Conservation (phyloP, 2,888 invertebrate species). For the Panzeria rudis region DNA sequence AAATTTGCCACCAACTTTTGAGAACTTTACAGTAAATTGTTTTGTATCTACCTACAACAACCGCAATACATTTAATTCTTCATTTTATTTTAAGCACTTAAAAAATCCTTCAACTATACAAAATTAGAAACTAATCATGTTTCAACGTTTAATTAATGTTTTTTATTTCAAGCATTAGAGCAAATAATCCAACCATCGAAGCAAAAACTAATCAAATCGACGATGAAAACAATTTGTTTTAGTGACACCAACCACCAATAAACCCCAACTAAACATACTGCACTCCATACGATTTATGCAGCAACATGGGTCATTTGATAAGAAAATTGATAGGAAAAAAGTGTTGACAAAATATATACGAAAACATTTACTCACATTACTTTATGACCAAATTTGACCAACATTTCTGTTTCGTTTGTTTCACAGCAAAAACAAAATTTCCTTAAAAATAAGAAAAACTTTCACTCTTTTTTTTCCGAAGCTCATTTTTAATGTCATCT, state of each 20-base stretch:
- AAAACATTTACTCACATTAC: constrained; percentile 39
- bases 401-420: constrained; percentile 57
- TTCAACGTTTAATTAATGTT: constrained; percentile 42
- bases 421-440: constrained; percentile 36
- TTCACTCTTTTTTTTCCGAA: constrained; percentile 61
- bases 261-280: not conserved
- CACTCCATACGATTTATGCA: constrained; percentile 8
- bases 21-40: no score
- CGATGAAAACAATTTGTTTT: constrained; percentile 52
- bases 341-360: not conserved
- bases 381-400: constrained; percentile 70
- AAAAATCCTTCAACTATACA: not conserved
- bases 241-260: constrained; percentile 35
- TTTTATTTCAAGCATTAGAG: constrained; percentile 1
- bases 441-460: constrained; percentile 60
- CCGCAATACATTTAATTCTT: no score
- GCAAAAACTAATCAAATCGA: constrained; percentile 27
- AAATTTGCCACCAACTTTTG: no score
- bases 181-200: constrained; percentile 5
- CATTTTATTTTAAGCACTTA: no score
- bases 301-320: constrained; percentile 60
- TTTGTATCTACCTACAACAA: no score
- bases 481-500: constrained; percentile 63
- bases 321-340: constrained; percentile 17
- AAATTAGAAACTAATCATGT: not conserved